Conservation (phyloP, 2,888 invertebrate genomes). For the Galeruca laticollis region DNA sequence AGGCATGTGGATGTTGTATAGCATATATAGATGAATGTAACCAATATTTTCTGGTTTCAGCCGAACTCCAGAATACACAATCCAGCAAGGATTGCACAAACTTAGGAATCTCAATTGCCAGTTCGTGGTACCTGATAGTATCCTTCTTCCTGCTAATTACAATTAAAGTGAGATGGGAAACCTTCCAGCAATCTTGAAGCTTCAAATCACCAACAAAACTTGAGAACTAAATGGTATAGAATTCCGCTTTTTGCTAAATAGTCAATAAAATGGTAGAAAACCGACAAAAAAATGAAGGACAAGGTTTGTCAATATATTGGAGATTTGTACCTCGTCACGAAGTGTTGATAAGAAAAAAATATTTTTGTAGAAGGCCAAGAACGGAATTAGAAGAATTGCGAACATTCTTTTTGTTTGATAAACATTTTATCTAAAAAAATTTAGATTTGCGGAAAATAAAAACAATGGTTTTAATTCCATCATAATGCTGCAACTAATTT, state of each 20-base stretch:
- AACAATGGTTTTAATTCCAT: background rate
- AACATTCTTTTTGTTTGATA: slow-evolving; percentile 22
- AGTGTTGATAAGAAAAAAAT: slow-evolving; percentile 22
- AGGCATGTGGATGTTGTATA: too few relatives aligned
- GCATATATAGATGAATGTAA: too few relatives aligned
- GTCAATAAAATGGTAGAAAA: slow-evolving; percentile 50
- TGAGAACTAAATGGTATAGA: slow-evolving; percentile 52
- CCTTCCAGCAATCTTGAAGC: slow-evolving; percentile 47
- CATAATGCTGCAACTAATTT: background rate
- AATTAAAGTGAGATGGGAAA: slow-evolving; percentile 43
- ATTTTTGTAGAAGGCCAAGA: slow-evolving; percentile 29
- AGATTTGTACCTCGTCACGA: slow-evolving; percentile 25
- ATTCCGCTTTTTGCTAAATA: slow-evolving; percentile 59
- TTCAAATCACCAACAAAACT: slow-evolving; percentile 32
- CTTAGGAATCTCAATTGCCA: slow-evolving; percentile 43
- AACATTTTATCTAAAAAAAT: too few relatives aligned
- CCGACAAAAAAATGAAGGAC: slow-evolving; percentile 21
- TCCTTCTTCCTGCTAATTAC: slow-evolving; percentile 40
- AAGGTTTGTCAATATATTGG: slow-evolving; percentile 22
- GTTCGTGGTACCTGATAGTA: slow-evolving; percentile 37
- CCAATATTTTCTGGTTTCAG: slow-evolving; percentile 51
- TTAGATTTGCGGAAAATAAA: background rate
- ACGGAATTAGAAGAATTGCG: slow-evolving; percentile 10
- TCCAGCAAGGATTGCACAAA: slow-evolving; percentile 60
- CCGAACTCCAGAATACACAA: slow-evolving; percentile 60